Conservation (phyloP, 2,113 vertebrate species). For the Crotalus viridis region DNA sequence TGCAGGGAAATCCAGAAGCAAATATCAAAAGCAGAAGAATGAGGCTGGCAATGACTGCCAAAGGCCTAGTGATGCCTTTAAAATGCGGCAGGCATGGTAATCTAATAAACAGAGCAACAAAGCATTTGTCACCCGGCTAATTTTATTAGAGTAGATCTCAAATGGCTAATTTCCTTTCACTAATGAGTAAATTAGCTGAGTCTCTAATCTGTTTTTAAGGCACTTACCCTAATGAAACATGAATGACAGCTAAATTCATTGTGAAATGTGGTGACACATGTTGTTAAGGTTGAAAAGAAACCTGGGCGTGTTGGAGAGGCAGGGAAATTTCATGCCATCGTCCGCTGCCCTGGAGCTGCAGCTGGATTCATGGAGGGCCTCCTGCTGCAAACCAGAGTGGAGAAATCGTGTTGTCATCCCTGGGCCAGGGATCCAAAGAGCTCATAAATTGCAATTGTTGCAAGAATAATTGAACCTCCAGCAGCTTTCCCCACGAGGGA, state of each 20-base stretch:
- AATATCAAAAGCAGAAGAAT: background rate
- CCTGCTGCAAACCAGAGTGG: background rate
- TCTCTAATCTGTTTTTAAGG: slow-evolving; percentile 62
- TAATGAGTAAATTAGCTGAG: slow-evolving; percentile 53
- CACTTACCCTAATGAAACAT: slow-evolving; percentile 53
- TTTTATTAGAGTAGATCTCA: slow-evolving; percentile 62
- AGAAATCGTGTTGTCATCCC: background rate
- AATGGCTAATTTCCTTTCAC: slow-evolving; percentile 60
- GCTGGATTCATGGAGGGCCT: background rate
- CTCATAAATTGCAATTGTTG: no score
- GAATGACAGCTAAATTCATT: slow-evolving; percentile 32
- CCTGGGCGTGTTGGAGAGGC: background rate
- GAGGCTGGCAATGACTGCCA: slow-evolving; percentile 17
- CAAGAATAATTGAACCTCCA: background rate
- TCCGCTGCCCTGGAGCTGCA: background rate
- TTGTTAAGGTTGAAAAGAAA: slow-evolving; percentile 8
- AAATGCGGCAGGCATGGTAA: slow-evolving; percentile 43
- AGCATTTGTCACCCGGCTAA: slow-evolving; percentile 52
- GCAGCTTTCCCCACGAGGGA: background rate
- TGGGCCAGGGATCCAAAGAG: background rate
- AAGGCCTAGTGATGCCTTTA: slow-evolving; percentile 39
- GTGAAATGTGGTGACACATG: background rate
- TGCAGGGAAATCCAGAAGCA: background rate
- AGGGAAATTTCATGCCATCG: background rate
- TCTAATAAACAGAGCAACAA: slow-evolving; percentile 52